Base-by-base conservation (phyloP, 1,140 invertebrate genomes). In the Zaprionus kolodkinae region DNA sequence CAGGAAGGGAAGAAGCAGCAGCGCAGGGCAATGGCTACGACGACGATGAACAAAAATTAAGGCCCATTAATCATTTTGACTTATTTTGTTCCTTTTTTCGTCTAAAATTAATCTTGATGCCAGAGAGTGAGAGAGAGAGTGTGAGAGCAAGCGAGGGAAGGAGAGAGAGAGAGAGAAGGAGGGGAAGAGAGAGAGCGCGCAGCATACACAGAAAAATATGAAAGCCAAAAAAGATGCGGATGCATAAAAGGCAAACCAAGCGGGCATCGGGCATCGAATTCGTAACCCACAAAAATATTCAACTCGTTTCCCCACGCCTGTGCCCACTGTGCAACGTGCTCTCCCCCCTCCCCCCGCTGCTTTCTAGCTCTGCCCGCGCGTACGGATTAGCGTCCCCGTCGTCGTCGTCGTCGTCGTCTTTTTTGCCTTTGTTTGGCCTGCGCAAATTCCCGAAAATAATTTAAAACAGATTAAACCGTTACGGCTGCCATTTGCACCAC, bases 101-200 rank as follows among this genome's bases (percentile, higher is more conserved):
- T 89, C 84, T 91, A 86, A 91, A 91, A 91, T 91, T 91, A 91
- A 91, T 91, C 81, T 91, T 91, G 88, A 85, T 88, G 85, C 81
- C 78, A 73, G 43, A 10, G 59, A 5, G 48, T 43, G 75, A 25
- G 59, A 52, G 40, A 59, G 63, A 68, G 38, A 35, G 33, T 69
- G 57, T 65, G 63, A 21, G 63, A 40, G 43, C 21, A 21, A 6
- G 1, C 66, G 13, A 0, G 30, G 6, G 2, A 66, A 5, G 1
- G 4, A 69, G 57, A 71, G 59, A 33, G 59, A 40, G 43, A 38
- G 30, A 10, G 3, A 71, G 13, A 2, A 73, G 43, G 59, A 3
- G 52, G 48, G 75, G 25, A 52, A 55, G 40, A 61, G 62, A 67
- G 43, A 30, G 27, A 30, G 27, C 3, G 81, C 67, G 78, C 71